Conservation (phyloP, 1,140 invertebrate genomes). For the Aricia agestis region DNA sequence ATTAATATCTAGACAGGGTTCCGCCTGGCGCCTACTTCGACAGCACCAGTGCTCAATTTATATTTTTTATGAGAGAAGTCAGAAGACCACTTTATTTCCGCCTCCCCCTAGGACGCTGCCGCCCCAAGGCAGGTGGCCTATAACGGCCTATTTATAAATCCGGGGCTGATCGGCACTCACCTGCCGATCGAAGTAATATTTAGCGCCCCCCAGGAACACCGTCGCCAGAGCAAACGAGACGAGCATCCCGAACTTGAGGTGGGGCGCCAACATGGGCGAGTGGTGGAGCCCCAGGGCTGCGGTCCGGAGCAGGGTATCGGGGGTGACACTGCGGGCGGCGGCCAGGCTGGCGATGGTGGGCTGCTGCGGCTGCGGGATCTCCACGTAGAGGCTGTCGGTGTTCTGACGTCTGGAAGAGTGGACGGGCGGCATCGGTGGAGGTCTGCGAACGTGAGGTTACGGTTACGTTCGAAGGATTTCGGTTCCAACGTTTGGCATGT, state of each 20-base stretch:
- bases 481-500: no score
- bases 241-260: constrained; percentile 81
- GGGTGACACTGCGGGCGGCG: constrained; percentile 62
- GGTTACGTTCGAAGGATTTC: no score
- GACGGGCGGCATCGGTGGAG: constrained; percentile 50
- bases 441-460: constrained; percentile 28
- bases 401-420: constrained; percentile 42
- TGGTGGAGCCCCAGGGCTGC: constrained; percentile 65
- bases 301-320: constrained; percentile 59
- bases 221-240: constrained; percentile 80
- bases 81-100: no score
- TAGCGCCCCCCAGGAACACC: constrained; percentile 80
- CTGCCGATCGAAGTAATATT: constrained; percentile 82
- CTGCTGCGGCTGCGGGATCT: constrained; percentile 58
- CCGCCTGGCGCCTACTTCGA: no score
- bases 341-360: constrained; percentile 62
- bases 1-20: no score
- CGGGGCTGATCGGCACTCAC: constrained; percentile 55
- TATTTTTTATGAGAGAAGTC: no score
- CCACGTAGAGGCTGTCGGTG: constrained; percentile 64
- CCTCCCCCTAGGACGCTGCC: no score
- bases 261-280: constrained; percentile 74
- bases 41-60: no score
- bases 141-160: no score
- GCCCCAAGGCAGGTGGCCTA: no score